Base-by-base conservation (phyloP, 1,140 invertebrate species). In the Carposina sasakii region DNA sequence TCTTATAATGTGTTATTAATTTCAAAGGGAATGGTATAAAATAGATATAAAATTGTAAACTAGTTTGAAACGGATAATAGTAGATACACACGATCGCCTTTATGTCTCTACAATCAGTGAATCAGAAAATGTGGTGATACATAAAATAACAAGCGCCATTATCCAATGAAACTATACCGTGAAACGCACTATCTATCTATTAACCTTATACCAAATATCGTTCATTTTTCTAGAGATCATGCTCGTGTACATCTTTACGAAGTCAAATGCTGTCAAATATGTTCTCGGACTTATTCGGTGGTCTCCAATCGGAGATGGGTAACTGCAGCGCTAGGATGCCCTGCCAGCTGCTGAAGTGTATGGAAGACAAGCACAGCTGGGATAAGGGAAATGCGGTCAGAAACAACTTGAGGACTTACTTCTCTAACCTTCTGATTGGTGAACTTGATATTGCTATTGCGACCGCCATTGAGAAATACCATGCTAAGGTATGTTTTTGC, bases 391-490 rank as follows among this genome's bases (percentile, higher is more conserved):
- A 53, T 22, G 17, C 57, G 8, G 50, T 71, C 4, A 84, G 79
- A 48, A 60, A 53, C 0, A 78, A 75, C 40, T 49, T 84, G 17
- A 41, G 56, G 10, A 65, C 49, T 48, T 84, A 64, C 50, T 84
- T 81, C 26, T 54, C 71, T 3, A 48, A 75, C 53, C 56, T 84
- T 31, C 55, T 84, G 10, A 50, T 71, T 2, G 67, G 65, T 34
- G 81, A 84, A 49, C 55, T 84, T 1, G 74, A 82, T 42, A 77
- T 81, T 45, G 77, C 81, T 10, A 82, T 84, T 16, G 73, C 69
- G 41, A 76, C 71, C 0, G 66, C 71, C 1, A 79, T 81, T 44
- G 81, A 81, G 50, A 78, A 76, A 43, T 79, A 81, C 58, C 81
- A 76, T 30, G 76, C 67, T 33, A 77, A 60, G 65, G 81, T 78